Evolutionary conservation across 2,797 vertebrate genomes (phyloP).

Genomic region (Chelonia mydas): DNA sequence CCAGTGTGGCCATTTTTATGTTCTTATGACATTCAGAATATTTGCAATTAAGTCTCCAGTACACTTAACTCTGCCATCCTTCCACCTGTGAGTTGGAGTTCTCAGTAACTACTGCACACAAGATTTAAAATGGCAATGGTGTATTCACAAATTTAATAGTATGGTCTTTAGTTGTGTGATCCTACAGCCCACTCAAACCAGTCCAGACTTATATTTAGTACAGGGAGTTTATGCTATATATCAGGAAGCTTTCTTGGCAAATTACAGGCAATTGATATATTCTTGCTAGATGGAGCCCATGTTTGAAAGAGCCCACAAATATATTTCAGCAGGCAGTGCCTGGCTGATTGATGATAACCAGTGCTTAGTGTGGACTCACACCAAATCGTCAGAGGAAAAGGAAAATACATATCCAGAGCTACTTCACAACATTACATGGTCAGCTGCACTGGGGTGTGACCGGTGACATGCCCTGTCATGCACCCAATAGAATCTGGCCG

Average conservation of each 20-base stretch:
- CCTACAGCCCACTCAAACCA: not conserved
- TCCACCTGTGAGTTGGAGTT: not conserved
- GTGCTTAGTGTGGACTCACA: not conserved
- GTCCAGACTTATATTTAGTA: not conserved
- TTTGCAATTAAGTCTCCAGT: accelerated
- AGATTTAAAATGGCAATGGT: not conserved
- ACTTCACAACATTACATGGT: not conserved
- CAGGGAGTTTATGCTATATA: not conserved
- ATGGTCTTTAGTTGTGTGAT: not conserved
- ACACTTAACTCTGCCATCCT: not conserved
- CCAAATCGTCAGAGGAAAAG: not conserved
- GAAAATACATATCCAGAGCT: not conserved
- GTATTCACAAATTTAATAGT: not conserved
- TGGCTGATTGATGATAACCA: not conserved
- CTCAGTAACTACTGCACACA: not conserved
- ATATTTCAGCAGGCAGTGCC: not conserved
- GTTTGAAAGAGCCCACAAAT: not conserved
- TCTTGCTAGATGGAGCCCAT: not conserved
- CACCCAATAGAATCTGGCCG: not conserved
- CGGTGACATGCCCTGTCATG: accelerated
- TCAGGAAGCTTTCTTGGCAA: not conserved
- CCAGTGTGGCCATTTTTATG: not conserved
- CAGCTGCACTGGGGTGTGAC: not conserved
- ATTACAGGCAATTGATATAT: not conserved
- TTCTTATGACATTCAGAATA: not conserved